Base-by-base conservation (phyloP, 2,113 vertebrate species). In the Forbesichthys agassizii region DNA sequence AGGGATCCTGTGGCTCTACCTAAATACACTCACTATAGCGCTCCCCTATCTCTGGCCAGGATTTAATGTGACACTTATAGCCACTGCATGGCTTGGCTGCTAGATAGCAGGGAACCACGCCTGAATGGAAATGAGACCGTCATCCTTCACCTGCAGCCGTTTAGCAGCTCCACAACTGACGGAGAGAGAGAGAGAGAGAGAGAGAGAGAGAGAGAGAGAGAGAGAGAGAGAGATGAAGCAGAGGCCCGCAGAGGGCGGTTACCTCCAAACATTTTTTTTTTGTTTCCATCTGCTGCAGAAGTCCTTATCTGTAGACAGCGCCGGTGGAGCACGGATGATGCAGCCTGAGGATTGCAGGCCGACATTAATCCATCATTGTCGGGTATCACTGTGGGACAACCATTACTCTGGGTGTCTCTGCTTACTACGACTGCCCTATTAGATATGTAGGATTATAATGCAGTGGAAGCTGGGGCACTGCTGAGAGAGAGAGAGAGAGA, bases 1-100 rank as follows among this genome's bases (percentile, higher is more conserved):
- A 75, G 75, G 82, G 82, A 89, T 81, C 80, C 73, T 64, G 27
- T 27, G 75, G 75, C 71, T 56, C 13, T 59, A 84, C 69, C 75
- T 68, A 66, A 69, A 68, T 54, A 20, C 79, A 83, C 61, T 27
- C 69, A 48, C 14, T 74, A 80, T 80, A 80, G 88, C 84, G 69
- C 86, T 73, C 80, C 70, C 80, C 56, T 86, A 73, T 82, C 83
- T 67, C 78, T 64, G 77, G 63, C 79, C 68, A 81, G 84, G 85
- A 89, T 89, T 89, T 88, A 89, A 86, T 89, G 83, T 88, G 90
- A 90, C 88, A 89, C 84, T 88, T 87, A 83, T 78, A 91, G 88
- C 85, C 83, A 83, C 81, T 85, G 87, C 85, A 87, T 80, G 86
- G 80, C 85, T 84, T 83, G 75, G 84, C 84, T 78, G 64, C 75